Percentiles rank a stretch among this genome's conserved stretches.
Conservation (phyloP, 2,797 vertebrate genomes). For the Eptatretus atami region DNA sequence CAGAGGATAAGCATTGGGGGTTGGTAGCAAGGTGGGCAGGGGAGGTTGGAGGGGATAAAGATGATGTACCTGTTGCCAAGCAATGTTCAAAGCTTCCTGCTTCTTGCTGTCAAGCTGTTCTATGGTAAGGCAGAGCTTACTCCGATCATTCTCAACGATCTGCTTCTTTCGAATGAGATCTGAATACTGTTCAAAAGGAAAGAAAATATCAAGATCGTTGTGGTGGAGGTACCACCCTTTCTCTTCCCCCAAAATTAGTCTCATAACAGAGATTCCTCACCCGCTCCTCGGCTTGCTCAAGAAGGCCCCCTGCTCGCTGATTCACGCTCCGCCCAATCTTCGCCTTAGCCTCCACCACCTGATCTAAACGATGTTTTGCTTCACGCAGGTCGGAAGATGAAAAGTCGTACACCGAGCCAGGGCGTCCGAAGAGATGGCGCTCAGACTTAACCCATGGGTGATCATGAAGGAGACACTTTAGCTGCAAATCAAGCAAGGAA, state of each 20-base stretch:
- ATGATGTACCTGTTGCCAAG: constrained; percentile 60
- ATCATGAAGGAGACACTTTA: constrained; percentile 42
- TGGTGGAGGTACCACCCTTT: no score
- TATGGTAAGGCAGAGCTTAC: constrained; percentile 55
- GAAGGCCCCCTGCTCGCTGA: constrained; percentile 43
- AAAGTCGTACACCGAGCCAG: constrained; percentile 60
- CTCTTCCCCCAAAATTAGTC: neutral
- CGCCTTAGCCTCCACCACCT: constrained; percentile 33
- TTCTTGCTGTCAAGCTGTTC: constrained; percentile 68
- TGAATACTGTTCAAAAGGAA: constrained; percentile 29
- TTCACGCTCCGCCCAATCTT: constrained; percentile 46
- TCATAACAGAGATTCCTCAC: constrained; percentile 15
- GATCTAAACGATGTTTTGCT: constrained; percentile 37
- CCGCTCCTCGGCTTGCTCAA: constrained; percentile 53
- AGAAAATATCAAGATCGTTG: neutral
- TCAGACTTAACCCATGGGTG: constrained; percentile 59
- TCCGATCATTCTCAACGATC: constrained; percentile 70
- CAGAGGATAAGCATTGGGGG: neutral
- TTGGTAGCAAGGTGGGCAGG: neutral
- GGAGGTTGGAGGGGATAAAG: neutral
- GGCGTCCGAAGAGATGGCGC: constrained; percentile 41
- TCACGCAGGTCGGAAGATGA: constrained; percentile 36
- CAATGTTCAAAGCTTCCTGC: constrained; percentile 42
- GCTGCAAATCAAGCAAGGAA: constrained; percentile 16
- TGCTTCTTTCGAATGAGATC: constrained; percentile 72